Evolutionary conservation across 2,888 invertebrate genomes (phyloP).

Genomic region (Oxycera nigricornis): DNA sequence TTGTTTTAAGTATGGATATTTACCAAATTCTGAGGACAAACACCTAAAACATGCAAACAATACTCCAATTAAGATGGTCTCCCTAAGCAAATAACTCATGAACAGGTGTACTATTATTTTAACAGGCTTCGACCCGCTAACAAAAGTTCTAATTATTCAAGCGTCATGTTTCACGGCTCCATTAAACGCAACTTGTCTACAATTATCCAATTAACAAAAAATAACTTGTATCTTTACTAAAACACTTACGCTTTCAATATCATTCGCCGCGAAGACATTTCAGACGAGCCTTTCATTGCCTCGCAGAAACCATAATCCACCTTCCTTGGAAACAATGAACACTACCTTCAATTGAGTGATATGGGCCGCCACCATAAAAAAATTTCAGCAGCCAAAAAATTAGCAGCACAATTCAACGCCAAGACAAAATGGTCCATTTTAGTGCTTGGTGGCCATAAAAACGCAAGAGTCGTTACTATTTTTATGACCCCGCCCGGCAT

Average conservation of each 20-base stretch:
- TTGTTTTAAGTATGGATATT: too few relatives aligned
- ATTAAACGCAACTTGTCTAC: neutral
- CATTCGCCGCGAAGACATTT: neutral
- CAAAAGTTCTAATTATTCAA: too few relatives aligned
- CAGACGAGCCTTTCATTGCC: neutral
- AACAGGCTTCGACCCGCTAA: too few relatives aligned
- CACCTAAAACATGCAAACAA: too few relatives aligned
- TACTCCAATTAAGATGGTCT: too few relatives aligned
- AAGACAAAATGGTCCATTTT: neutral
- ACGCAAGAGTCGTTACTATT: neutral
- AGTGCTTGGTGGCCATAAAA: slow-evolving; percentile 1
- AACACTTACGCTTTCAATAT: neutral
- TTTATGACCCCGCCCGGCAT: neutral
- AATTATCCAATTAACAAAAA: slow-evolving; percentile 8
- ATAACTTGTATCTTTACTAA: neutral
- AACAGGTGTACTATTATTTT: too few relatives aligned
- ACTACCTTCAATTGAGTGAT: neutral
- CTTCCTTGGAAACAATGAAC: too few relatives aligned
- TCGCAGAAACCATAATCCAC: neutral
- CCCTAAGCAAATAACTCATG: too few relatives aligned
- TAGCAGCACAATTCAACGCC: neutral
- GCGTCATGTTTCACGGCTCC: too few relatives aligned
- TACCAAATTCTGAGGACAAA: too few relatives aligned
- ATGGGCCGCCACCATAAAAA: neutral
- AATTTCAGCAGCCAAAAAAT: neutral